These are phyloP conservation scores for Lithophane socia DNA, from an alignment of 2,888 invertebrate species.

Conservation along the genomic window DNA sequence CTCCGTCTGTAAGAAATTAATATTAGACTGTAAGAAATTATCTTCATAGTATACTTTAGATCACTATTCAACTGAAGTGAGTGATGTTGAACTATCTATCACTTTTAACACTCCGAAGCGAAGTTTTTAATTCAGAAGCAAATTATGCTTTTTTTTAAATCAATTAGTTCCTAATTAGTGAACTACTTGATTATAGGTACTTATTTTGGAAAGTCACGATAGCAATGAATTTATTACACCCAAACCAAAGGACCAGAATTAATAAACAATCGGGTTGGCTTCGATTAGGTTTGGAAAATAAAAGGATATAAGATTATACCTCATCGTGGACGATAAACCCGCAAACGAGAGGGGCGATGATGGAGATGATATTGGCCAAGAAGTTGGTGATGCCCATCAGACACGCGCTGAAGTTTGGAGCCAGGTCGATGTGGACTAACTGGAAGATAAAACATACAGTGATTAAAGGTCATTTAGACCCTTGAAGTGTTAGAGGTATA, in stretches of 20 bases:
- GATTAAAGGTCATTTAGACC: neutral
- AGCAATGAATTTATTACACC: neutral
- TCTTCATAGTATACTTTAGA: neutral
- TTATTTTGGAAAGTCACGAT: neutral
- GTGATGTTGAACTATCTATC: neutral
- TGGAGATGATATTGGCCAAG: conserved; percentile 93
- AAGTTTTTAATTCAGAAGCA: neutral
- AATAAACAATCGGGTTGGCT: neutral
- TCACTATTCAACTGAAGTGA: neutral
- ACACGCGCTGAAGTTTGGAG: conserved; percentile 95
- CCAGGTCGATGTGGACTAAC: conserved; percentile 95
- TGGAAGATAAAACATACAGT: conserved; percentile 71
- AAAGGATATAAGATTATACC: conserved; percentile 81
- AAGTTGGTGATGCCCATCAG: conserved; percentile 96
- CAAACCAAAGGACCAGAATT: neutral
- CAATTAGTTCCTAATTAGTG: no score
- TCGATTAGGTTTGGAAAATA: neutral
- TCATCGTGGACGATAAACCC: conserved; percentile 92
- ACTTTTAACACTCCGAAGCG: neutral
- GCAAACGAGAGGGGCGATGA: conserved; percentile 94
- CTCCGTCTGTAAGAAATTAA: conserved; percentile 87
- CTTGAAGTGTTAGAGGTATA: neutral
- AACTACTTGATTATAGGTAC: neutral
- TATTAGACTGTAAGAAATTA: conserved; percentile 19
- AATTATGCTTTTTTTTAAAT: neutral